Percentiles rank a stretch among this genome's conserved stretches.
phyloP scores from a whole-genome alignment of 2,797 vertebrate genomes.

The Hyperoplus immaculatus region DNA sequence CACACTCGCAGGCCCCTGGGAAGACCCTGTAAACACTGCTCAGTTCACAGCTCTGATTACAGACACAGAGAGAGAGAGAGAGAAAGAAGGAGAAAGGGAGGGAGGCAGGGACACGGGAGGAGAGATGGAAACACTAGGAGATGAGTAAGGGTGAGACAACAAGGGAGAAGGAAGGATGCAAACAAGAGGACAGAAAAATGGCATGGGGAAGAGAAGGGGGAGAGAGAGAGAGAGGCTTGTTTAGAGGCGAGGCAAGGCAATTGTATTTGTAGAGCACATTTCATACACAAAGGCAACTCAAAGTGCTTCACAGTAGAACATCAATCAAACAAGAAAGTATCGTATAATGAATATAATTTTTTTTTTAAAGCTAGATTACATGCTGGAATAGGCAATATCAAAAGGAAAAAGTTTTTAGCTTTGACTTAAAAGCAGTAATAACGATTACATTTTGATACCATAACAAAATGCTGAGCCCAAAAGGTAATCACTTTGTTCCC shows the following conservation, averaged over 20 bases:
- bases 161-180: constrained; percentile 40
- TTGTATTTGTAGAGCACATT: no score
- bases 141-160: constrained; percentile 31
- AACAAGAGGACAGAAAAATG: constrained; percentile 44
- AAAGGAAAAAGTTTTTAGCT: no score
- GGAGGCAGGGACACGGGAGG: constrained; percentile 24
- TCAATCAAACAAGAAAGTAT: no score
- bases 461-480: no score
- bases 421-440: no score
- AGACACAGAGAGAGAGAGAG: constrained; percentile 21
- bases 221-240: neutral
- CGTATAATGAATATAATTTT: no score
- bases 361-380: no score
- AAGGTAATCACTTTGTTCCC: no score
- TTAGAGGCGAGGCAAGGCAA: constrained; percentile 13
- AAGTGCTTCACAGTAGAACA: no score
- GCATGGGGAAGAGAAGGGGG: constrained; percentile 30
- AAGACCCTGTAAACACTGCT: constrained; percentile 73
- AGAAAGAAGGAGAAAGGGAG: neutral
- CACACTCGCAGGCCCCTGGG: constrained; percentile 68
- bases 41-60: constrained; percentile 77
- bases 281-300: no score
- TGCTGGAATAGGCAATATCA: no score
- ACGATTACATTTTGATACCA: no score
- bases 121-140: constrained; percentile 32